Percentiles rank a stretch among this genome's conserved stretches.
Conservation (phyloP, 2,113 vertebrate genomes). For the Percopsis transmontana region DNA sequence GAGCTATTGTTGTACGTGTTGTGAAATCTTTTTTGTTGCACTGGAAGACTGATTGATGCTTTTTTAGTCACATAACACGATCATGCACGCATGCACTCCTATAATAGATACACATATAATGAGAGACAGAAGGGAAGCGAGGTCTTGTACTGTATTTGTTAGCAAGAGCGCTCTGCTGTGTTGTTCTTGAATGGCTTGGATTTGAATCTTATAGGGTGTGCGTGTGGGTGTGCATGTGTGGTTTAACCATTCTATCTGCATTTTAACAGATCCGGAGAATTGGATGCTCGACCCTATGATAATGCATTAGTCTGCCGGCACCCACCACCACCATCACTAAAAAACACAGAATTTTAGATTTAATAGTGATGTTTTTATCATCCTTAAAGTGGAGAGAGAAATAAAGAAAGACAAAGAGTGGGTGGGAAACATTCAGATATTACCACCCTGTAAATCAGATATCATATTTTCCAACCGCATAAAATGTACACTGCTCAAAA, state of each 20-base stretch:
- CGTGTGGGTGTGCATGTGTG: conserved; percentile 10
- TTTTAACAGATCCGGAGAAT: conserved; percentile 36
- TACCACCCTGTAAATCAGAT: not conserved
- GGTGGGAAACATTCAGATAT: conserved; percentile 2
- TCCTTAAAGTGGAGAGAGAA: conserved; percentile 12
- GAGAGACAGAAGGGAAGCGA: conserved; percentile 11
- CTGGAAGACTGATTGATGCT: conserved; percentile 16
- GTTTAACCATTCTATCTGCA: conserved; percentile 19
- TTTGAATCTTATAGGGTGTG: conserved; percentile 26
- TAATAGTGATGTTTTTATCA: conserved; percentile 16
- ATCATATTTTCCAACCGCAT: conserved; percentile 1
- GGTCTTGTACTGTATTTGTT: conserved; percentile 29
- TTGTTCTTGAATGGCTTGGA: conserved; percentile 48
- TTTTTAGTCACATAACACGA: conserved; percentile 4
- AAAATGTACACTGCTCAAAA: too few species aligned
- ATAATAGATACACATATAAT: conserved; percentile 18
- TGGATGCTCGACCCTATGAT: conserved; percentile 35
- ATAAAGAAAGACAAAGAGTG: conserved; percentile 10
- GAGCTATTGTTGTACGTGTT: too few species aligned
- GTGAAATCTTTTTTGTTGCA: conserved; percentile 11
- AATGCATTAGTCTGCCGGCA: conserved; percentile 30
- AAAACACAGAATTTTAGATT: too few species aligned
- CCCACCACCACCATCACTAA: conserved; percentile 25
- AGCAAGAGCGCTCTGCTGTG: conserved; percentile 24
- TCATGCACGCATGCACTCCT: conserved; percentile 4